Evolutionary conservation across 2,113 vertebrate species (phyloP), one percentile per base, ranked within the genome.

Genomic region (Glaucomys volans): DNA sequence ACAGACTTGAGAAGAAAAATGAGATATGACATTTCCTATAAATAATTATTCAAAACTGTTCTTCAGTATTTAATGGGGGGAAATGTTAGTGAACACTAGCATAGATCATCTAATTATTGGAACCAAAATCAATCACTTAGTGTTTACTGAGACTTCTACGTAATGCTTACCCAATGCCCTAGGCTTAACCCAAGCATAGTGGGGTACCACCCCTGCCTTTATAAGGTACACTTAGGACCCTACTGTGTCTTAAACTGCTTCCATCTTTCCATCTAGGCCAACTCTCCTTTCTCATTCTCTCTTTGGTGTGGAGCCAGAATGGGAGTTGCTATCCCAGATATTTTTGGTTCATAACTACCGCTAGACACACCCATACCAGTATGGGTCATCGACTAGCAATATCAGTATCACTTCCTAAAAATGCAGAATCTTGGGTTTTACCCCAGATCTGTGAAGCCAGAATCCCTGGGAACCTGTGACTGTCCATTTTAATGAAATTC

Each of bases 1-100:
- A 54, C 18, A 66, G 50, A 77, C 75, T 76, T 89, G n/a, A 90
- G 67, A 83, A 90, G 50, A 83, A 85, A 97, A 97, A 54, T 20
- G 42, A 87, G 50, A 66, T 52, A 83, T 13, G 67, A 76, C 59
- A 83, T 81, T 86, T 83, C 22, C 75, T 89, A 22, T 83, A 86
- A 74, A 42, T 71, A 64, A 95, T 86, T 91, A 74, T 37, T 76
- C 88, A 6, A 87, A 59, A 20, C 79, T 80, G 42, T 52, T 91
- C n/a, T 37, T 95, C 9, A 13, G 35, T 79, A 37, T 69, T 97
- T 97, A 76, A 28, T 44, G 17, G 4, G 8, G 44, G 20, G 30
- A 54, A 76, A 30, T 9, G 66, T 47, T 89, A 87, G 76, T 80
- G 77, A 95, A 94, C n/a, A 81, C 47, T 71, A 88, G 62, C 79